Evolutionary conservation across 1,140 invertebrate genomes (phyloP), one percentile per base, ranked within the genome.

Genomic region (Lordiphosa collinella): DNA sequence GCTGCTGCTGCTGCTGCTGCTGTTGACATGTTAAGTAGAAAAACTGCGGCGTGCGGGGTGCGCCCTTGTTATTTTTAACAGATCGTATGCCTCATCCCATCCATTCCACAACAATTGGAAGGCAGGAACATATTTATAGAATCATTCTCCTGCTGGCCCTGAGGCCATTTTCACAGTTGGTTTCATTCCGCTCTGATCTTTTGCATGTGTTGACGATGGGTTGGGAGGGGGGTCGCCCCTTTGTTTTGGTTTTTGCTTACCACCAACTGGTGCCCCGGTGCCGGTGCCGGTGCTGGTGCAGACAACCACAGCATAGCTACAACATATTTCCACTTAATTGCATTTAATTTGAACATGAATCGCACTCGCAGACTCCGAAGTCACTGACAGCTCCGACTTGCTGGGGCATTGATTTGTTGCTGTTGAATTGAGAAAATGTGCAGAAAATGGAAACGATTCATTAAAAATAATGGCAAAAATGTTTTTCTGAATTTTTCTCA

Each of bases 161-260:
- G 41, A 44, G 25, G 41, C 29, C 41, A 25, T 44, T 44, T 44
- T 44, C 22, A 44, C 41, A 44, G 41, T 44, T 44, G 41, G 8
- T 44, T 44, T 44, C 29, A 31, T 44, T 44, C 41, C 22, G 29
- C 25, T 44, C 16, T 44, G 41, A 44, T 44, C 41, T 44, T 13
- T 44, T 44, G 22, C 41, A 44, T 44, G 41, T 44, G 41, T 29
- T 25, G 11, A 29, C 22, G 22, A 44, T 11, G 25, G 16, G n/a
- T 10, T n/a, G 16, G 16, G 10, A 4, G 1, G 8, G 2, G 7
- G n/a, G n/a, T n/a, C n/a, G n/a, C n/a, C n/a, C n/a, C n/a, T n/a
- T n/a, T n/a, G n/a, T n/a, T n/a, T n/a, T n/a, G n/a, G n/a, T n/a
- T n/a, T n/a, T n/a, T n/a, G n/a, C n/a, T n/a, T n/a, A n/a, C n/a